Evolutionary conservation across 1,140 invertebrate species (phyloP).

Genomic region (Ganaspis sp.): DNA sequence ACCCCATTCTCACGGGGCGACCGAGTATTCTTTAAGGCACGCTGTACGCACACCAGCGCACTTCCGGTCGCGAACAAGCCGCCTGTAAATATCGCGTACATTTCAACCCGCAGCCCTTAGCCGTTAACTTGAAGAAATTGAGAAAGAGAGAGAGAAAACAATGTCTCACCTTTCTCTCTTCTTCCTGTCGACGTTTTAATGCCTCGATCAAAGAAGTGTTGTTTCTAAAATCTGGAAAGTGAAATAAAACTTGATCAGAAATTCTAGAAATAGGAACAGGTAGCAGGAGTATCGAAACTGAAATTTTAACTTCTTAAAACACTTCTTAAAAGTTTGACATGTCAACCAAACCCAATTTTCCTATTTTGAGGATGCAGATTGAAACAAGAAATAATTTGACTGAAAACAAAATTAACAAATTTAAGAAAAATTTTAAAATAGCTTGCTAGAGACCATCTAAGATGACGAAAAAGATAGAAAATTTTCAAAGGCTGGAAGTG

Average conservation of each 20-base stretch:
- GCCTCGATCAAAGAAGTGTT: neutral
- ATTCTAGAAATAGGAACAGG: too few relatives aligned
- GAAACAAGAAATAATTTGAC: too few relatives aligned
- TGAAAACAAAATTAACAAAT: too few relatives aligned
- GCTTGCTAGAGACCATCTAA: too few relatives aligned
- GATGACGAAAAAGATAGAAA: too few relatives aligned
- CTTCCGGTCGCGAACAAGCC: slow-evolving; percentile 27
- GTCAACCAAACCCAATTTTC: too few relatives aligned
- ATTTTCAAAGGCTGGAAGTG: too few relatives aligned
- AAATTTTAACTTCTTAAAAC: too few relatives aligned
- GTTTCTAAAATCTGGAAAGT: neutral
- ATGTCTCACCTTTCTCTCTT: neutral
- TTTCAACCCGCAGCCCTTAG: slow-evolving; percentile 26
- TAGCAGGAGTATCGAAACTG: too few relatives aligned
- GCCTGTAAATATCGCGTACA: slow-evolving; percentile 24
- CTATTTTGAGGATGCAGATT: too few relatives aligned
- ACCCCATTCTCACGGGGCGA: slow-evolving; percentile 20
- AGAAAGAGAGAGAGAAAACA: neutral
- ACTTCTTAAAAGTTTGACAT: too few relatives aligned
- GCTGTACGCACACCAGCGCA: slow-evolving; percentile 13
- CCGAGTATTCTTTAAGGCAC: neutral
- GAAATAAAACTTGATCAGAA: neutral
- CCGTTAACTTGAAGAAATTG: slow-evolving; percentile 12
- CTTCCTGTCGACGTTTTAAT: slow-evolving; percentile 10
- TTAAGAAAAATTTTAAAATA: too few relatives aligned